phyloP scores from a whole-genome alignment of 2,113 vertebrate species.

The Scytalopus superciliaris region DNA sequence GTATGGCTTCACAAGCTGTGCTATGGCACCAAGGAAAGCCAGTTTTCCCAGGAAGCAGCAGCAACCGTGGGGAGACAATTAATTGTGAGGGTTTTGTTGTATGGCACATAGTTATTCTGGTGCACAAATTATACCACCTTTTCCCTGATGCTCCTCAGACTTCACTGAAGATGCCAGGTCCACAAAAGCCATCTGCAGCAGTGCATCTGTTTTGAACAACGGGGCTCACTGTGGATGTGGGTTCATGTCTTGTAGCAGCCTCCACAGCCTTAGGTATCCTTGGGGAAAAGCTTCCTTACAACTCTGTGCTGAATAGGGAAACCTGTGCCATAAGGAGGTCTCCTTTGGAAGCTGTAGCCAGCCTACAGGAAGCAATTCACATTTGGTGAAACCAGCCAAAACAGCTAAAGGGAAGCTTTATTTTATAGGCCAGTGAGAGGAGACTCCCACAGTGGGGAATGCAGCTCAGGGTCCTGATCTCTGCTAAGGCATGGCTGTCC shows the following conservation, averaged over 20 bases:
- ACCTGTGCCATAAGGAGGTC: not conserved
- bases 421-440: not conserved
- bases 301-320: not conserved
- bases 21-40: not conserved
- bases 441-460: not conserved
- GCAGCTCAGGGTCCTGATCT: not conserved
- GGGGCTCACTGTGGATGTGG: fast-evolving
- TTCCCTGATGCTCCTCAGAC: not conserved
- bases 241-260: not conserved
- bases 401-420: not conserved
- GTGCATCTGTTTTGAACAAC: fast-evolving
- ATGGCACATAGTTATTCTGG: not conserved
- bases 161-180: not conserved
- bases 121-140: not conserved
- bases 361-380: not conserved
- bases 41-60: not conserved
- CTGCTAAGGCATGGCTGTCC: not conserved
- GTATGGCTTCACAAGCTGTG: not conserved
- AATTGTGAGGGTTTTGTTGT: not conserved
- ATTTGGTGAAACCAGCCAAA: not conserved
- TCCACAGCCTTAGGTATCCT: not conserved
- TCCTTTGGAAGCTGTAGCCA: not conserved
- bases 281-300: not conserved
- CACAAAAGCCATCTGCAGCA: not conserved
- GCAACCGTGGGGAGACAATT: not conserved